phyloP scores from a whole-genome alignment of 2,797 vertebrate genomes.

The Bryconaethiops microstoma region DNA sequence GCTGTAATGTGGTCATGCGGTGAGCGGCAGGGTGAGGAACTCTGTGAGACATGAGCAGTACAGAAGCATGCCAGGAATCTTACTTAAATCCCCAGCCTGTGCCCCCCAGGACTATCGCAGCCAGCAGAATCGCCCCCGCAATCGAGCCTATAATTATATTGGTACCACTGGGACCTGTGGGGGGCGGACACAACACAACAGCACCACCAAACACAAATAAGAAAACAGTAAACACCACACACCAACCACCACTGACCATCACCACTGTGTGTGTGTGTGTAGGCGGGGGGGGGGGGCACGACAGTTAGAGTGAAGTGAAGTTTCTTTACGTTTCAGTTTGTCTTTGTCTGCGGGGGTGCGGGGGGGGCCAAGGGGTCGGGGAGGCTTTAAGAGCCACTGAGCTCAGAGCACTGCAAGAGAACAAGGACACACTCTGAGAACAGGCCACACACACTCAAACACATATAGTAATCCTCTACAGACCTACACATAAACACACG shows the following conservation, averaged over 20 bases:
- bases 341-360: neutral
- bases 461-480: constrained; percentile 67
- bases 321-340: constrained; percentile 2
- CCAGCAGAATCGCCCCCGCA: constrained; percentile 92
- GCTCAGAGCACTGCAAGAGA: constrained; percentile 67
- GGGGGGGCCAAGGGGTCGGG: neutral
- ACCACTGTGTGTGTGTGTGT: constrained; percentile 15
- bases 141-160: constrained; percentile 98
- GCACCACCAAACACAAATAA: constrained; percentile 76
- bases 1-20: neutral
- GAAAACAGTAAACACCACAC: constrained; percentile 53
- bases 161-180: constrained; percentile 94
- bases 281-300: neutral
- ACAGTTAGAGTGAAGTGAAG: constrained; percentile 8
- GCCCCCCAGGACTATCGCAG: constrained; percentile 94
- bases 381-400: constrained; percentile 34
- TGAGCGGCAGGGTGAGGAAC: no score
- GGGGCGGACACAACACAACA: constrained; percentile 71
- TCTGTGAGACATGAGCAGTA: constrained; percentile 61
- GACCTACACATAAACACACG: constrained; percentile 27
- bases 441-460: neutral
- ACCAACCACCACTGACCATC: constrained; percentile 29
- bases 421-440: constrained; percentile 49
- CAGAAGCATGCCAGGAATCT: constrained; percentile 80
- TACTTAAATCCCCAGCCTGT: constrained; percentile 99